Percentiles rank a stretch among this genome's conserved stretches.
These are phyloP conservation scores for Stichodactyla helianthus DNA, from an alignment of 64 coral and sea anemone species.

Conservation along the genomic window DNA sequence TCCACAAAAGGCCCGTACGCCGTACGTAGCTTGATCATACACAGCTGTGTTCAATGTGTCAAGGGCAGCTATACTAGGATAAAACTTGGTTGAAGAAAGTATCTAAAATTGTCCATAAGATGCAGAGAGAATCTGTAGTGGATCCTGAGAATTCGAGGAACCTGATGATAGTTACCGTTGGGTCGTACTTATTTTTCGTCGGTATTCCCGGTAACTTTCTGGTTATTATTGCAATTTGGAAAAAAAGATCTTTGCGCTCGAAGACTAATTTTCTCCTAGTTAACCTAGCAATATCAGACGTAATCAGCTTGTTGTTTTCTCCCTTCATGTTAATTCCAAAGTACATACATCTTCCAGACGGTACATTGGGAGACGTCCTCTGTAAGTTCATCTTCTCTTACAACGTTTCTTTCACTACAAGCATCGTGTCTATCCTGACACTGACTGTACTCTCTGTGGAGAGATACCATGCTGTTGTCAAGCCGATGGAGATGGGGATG, in stretches of 20 bases:
- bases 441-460: not conserved
- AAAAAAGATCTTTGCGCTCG: conserved; percentile 44
- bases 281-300: conserved; percentile 52
- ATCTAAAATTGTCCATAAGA: too few relatives aligned
- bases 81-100: too few relatives aligned
- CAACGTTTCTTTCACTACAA: conserved; percentile 25
- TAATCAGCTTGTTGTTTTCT: not conserved
- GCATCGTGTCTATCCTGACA: conserved; percentile 48
- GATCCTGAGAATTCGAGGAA: too few relatives aligned
- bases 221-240: conserved; percentile 40
- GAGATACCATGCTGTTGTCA: conserved; percentile 7
- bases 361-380: conserved; percentile 30
- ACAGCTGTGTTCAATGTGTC: too few relatives aligned
- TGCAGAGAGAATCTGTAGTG: too few relatives aligned
- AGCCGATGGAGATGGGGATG: conserved; percentile 27
- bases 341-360: not conserved
- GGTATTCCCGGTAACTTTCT: not conserved
- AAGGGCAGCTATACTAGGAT: too few relatives aligned
- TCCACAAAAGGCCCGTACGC: too few relatives aligned
- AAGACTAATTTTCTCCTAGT: conserved; percentile 58
- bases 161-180: too few relatives aligned
- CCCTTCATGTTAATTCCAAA: too few relatives aligned
- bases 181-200: too few relatives aligned
- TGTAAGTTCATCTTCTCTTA: conserved; percentile 61
- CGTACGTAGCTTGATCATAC: too few relatives aligned